These are phyloP conservation scores for Cryptus armator DNA, from an alignment of 2,888 invertebrate species.

Conservation along the genomic window DNA sequence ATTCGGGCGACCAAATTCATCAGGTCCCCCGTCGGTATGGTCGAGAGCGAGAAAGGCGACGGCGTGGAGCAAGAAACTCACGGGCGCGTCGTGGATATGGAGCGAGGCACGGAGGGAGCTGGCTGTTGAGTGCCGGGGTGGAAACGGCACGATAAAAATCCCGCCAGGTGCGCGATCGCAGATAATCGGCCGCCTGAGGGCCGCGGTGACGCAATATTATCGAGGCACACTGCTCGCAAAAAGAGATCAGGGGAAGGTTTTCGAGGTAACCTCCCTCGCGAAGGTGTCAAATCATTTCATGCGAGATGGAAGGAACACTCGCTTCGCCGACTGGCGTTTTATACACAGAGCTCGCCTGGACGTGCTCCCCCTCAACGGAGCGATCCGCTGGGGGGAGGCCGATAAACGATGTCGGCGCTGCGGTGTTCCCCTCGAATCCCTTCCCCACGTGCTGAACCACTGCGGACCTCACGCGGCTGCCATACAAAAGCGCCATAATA, in stretches of 20 bases:
- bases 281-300: slow-evolving; percentile 77
- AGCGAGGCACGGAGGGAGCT: no score
- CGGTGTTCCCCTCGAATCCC: slow-evolving; percentile 74
- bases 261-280: neutral
- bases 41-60: slow-evolving; percentile 70
- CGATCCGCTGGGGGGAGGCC: neutral
- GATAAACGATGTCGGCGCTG: slow-evolving; percentile 77
- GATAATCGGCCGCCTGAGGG: neutral
- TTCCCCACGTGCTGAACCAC: slow-evolving; percentile 77
- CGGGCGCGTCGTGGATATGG: no score
- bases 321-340: slow-evolving; percentile 83
- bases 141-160: slow-evolving; percentile 56
- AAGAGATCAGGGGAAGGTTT: slow-evolving; percentile 69
- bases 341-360: slow-evolving; percentile 75
- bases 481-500: slow-evolving; percentile 74
- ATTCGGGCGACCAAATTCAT: slow-evolving; percentile 2
- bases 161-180: slow-evolving; percentile 56
- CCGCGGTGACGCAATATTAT: neutral
- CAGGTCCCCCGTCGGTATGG: slow-evolving; percentile 69
- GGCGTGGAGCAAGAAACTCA: slow-evolving; percentile 2
- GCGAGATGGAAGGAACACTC: slow-evolving; percentile 70
- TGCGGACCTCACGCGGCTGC: slow-evolving; percentile 68
- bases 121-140: no score
- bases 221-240: slow-evolving; percentile 48
- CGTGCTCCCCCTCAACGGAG: neutral